Evolutionary conservation across 1,140 invertebrate genomes (phyloP).

Genomic region (Scylla paramamosain): DNA sequence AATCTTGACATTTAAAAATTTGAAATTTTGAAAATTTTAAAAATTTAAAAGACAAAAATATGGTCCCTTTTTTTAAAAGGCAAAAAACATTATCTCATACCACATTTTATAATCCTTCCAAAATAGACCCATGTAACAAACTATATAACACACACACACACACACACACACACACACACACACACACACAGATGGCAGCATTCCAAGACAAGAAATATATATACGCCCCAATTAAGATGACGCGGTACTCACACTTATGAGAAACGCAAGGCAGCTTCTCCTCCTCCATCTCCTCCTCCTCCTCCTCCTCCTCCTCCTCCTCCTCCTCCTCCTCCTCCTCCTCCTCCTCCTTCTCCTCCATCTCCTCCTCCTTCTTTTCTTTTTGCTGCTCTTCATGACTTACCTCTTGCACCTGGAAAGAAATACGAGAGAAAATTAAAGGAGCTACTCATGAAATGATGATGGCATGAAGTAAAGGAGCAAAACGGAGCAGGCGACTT

Average conservation of each 20-base stretch:
- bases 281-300: neutral
- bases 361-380: neutral
- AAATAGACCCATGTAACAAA: too few species aligned
- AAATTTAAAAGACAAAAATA: too few species aligned
- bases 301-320: too few species aligned
- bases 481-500: neutral
- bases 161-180: conserved; percentile 20
- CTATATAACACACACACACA: conserved; percentile 7
- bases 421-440: neutral
- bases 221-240: neutral
- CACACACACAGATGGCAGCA: neutral
- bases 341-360: too few species aligned
- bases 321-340: too few species aligned
- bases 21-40: too few species aligned
- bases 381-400: neutral
- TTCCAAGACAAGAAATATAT: neutral
- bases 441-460: neutral
- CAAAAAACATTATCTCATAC: too few species aligned
- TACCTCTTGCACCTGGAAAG: neutral
- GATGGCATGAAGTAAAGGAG: neutral
- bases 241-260: neutral
- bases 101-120: too few species aligned
- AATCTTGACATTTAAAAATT: too few species aligned
- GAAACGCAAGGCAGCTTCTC: neutral
- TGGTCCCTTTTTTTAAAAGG: too few species aligned